phyloP scores from a whole-genome alignment of 2,888 invertebrate species.

The Hipparchia sbordonii region DNA sequence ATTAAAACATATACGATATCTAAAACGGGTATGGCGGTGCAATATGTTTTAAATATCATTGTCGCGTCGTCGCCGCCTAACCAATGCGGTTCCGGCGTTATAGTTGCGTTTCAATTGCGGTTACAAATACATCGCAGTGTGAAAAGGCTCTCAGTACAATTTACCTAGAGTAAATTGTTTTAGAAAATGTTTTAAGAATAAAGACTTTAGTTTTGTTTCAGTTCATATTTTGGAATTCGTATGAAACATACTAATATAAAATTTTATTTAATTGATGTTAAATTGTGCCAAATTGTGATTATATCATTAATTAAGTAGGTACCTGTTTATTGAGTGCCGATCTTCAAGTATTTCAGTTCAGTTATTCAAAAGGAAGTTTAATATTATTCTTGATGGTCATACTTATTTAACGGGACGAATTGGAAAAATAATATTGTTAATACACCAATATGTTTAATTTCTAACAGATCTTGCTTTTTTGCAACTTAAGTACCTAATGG shows the following conservation, averaged over 20 bases:
- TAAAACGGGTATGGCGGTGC: too few species aligned
- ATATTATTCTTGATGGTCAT: not conserved
- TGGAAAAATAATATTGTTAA: not conserved
- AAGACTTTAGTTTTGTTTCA: not conserved
- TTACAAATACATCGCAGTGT: not conserved
- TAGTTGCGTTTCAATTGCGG: not conserved
- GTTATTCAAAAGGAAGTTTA: not conserved
- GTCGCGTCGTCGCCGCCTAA: not conserved
- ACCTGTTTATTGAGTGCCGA: too few species aligned
- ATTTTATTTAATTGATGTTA: not conserved
- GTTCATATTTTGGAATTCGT: not conserved
- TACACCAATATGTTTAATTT: too few species aligned
- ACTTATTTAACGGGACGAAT: not conserved
- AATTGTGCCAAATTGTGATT: conserved; percentile 12
- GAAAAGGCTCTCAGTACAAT: not conserved
- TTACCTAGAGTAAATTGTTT: not conserved
- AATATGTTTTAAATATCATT: too few species aligned
- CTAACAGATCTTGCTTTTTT: too few species aligned
- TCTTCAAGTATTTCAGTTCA: not conserved
- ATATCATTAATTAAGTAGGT: not conserved
- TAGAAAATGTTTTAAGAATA: not conserved
- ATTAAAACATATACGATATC: too few species aligned
- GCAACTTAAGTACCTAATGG: too few species aligned
- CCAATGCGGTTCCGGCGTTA: not conserved
- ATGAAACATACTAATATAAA: not conserved